Evolutionary conservation across 2,113 vertebrate genomes (phyloP).

Genomic region (Solenodon paradoxus): DNA sequence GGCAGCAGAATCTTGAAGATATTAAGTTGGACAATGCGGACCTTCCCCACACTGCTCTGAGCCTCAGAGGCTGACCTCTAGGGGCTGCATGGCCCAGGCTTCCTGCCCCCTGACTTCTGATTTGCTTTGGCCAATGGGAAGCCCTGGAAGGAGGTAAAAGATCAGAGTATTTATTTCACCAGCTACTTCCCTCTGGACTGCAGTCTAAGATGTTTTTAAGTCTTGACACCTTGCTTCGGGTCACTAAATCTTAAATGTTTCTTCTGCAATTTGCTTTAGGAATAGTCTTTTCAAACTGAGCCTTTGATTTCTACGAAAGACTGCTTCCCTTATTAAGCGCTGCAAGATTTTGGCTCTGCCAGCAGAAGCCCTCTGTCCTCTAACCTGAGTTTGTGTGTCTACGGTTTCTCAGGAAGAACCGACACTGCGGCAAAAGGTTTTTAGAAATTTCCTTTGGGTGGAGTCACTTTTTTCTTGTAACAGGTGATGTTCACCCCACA

Average conservation of each 20-base stretch:
- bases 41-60: background rate
- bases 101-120: background rate
- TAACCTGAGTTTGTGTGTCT: background rate
- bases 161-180: background rate
- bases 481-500: background rate
- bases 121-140: background rate
- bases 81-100: background rate
- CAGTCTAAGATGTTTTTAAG: background rate
- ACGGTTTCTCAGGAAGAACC: background rate
- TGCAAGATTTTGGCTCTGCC: background rate
- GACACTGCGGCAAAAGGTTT: background rate
- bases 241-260: background rate
- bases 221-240: background rate
- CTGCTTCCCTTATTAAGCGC: background rate
- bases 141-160: background rate
- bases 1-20: background rate
- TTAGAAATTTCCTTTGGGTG: background rate
- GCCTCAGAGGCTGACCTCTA: background rate
- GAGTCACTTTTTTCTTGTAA: background rate
- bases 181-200: background rate
- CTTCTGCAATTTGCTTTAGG: background rate
- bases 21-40: background rate
- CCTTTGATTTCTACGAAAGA: background rate
- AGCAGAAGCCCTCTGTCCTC: background rate
- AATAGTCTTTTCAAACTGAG: background rate